Evolutionary conservation across 1,140 invertebrate genomes (phyloP).

Genomic region (Leptopilina boulardi): DNA sequence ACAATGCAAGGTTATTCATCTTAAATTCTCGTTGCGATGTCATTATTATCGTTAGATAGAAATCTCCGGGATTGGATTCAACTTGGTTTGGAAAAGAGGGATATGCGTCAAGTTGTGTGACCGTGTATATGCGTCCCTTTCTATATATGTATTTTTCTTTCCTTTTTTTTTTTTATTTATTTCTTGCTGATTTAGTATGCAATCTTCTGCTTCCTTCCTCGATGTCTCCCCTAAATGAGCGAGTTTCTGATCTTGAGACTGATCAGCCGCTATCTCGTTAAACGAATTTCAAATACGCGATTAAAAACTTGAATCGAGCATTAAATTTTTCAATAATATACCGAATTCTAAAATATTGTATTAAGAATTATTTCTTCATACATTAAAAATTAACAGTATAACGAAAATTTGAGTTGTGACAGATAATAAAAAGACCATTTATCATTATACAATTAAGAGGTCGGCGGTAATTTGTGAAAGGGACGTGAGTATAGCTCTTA

Average conservation of each 20-base stretch:
- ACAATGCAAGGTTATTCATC: constrained; percentile 76
- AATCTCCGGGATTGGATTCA: constrained; percentile 66
- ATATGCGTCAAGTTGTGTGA: constrained; percentile 56
- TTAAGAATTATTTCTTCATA: no score
- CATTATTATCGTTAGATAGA: constrained; percentile 74
- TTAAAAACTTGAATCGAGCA: no score
- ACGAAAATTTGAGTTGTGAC: neutral
- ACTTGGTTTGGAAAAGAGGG: constrained; percentile 65
- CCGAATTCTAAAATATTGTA: no score
- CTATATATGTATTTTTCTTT: neutral
- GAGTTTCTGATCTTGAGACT: constrained; percentile 27
- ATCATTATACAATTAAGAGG: constrained; percentile 68
- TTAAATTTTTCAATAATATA: no score
- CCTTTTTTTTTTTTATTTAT: neutral
- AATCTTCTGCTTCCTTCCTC: constrained; percentile 26
- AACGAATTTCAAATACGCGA: constrained; percentile 28
- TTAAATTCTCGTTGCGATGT: constrained; percentile 73
- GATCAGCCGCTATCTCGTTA: constrained; percentile 33
- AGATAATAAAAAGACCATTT: constrained; percentile 64
- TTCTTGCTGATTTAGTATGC: constrained; percentile 32
- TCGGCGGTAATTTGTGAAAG: constrained; percentile 65
- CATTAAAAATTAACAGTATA: no score
- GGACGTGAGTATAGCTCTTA: constrained; percentile 42
- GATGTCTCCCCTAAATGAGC: constrained; percentile 31
- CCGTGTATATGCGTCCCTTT: constrained; percentile 49